Conservation (phyloP, 2,797 vertebrate species). For the Nannoperca australis region DNA sequence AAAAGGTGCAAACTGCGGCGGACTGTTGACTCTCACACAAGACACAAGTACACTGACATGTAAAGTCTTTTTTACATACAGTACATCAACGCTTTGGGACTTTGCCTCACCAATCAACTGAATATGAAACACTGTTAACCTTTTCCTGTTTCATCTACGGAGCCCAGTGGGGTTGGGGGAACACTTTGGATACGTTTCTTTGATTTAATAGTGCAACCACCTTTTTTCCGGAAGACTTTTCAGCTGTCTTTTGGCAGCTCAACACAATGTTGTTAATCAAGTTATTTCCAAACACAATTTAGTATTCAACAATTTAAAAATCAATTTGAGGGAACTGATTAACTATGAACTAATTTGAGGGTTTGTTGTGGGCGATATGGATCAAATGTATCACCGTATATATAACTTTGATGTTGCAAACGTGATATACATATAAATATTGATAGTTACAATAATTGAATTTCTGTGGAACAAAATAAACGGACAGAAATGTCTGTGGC, state of each 20-base stretch:
- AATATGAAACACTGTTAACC: constrained; percentile 51
- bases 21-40: constrained; percentile 69
- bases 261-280: not conserved
- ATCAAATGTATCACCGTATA: not conserved
- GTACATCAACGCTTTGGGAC: constrained; percentile 52
- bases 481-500: not conserved
- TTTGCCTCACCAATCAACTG: constrained; percentile 54
- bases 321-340: not conserved
- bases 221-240: not conserved
- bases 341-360: not conserved
- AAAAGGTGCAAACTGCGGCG: constrained; percentile 52
- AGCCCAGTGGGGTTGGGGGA: constrained; percentile 16
- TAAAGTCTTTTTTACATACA: constrained; percentile 70
- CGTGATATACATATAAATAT: too few relatives aligned
- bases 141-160: constrained; percentile 59
- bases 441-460: not conserved
- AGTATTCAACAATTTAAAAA: not conserved
- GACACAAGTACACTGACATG: constrained; percentile 55
- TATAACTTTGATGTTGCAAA: not conserved
- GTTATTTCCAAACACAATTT: not conserved
- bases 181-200: constrained; percentile 36
- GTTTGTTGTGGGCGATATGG: not conserved
- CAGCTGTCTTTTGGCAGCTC: not conserved
- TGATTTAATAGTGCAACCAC: constrained; percentile 1
- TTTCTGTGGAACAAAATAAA: not conserved